Conservation (phyloP, 64 coral and sea anemone species). For the Orbicella faveolata region DNA sequence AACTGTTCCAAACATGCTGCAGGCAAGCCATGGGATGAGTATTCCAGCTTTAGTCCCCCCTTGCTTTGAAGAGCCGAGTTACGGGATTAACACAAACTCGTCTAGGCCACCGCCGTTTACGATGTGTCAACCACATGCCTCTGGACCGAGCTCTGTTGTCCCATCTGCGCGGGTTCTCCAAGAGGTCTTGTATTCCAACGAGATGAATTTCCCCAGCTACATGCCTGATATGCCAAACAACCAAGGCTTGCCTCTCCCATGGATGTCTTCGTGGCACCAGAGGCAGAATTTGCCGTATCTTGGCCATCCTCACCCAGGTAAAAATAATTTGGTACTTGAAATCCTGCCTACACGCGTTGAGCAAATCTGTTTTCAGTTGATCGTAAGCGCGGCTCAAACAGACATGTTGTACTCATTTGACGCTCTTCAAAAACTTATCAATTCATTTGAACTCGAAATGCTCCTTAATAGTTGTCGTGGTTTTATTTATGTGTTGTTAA, state of each 20-base stretch:
- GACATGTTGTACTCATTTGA: slow-evolving; percentile 41
- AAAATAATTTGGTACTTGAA: background rate
- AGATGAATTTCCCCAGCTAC: slow-evolving; percentile 61
- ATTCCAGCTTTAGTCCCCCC: slow-evolving; percentile 56
- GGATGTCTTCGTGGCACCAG: slow-evolving; percentile 49
- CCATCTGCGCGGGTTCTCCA: slow-evolving; percentile 54
- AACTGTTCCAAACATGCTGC: slow-evolving; percentile 12
- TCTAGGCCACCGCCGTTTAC: slow-evolving; percentile 44
- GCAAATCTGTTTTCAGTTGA: slow-evolving; percentile 40
- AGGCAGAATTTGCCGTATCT: slow-evolving; percentile 59
- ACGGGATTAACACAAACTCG: slow-evolving; percentile 42
- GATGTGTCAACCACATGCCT: slow-evolving; percentile 18
- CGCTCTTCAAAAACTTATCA: slow-evolving; percentile 44
- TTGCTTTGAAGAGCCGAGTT: slow-evolving; percentile 63
- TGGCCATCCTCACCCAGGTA: slow-evolving; percentile 66
- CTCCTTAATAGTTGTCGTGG: slow-evolving; percentile 44
- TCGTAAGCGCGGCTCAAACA: background rate
- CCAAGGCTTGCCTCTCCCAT: slow-evolving; percentile 42
- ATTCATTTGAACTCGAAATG: slow-evolving; percentile 50
- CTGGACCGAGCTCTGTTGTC: background rate
- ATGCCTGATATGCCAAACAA: slow-evolving; percentile 44
- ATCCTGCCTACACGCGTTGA: background rate
- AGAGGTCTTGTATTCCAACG: slow-evolving; percentile 61
- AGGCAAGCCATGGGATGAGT: slow-evolving; percentile 43
- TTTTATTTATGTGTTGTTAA: slow-evolving; percentile 44